phyloP scores from a whole-genome alignment of 1,140 invertebrate genomes.

The Hylaeus volcanicus region DNA sequence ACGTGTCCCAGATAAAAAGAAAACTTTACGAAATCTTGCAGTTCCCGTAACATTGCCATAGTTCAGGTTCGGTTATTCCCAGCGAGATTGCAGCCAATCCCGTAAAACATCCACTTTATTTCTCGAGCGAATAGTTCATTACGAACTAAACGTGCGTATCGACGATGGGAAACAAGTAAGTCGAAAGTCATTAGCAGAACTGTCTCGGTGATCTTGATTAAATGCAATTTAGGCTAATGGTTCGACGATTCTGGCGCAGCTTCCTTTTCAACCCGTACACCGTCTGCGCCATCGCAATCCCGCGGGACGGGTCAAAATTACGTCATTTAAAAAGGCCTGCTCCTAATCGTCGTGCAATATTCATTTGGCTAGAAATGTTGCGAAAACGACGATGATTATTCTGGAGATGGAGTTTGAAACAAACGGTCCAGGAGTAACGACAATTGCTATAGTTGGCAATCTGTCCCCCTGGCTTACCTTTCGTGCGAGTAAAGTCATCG shows the following conservation, averaged over 20 bases:
- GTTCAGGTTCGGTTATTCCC: not conserved
- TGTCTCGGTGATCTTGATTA: conserved; percentile 27
- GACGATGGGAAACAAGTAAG: not conserved
- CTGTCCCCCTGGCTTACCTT: not conserved
- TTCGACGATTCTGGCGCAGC: conserved; percentile 21
- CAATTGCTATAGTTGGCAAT: conserved; percentile 26
- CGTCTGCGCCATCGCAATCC: not conserved
- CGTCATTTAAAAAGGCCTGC: conserved; percentile 9
- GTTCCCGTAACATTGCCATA: not conserved
- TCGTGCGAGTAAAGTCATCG: not conserved
- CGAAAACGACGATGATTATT: conserved; percentile 6
- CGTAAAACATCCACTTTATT: not conserved
- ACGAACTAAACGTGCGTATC: not conserved
- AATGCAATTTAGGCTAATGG: conserved; percentile 47
- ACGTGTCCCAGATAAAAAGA: not conserved
- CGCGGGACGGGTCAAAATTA: conserved; percentile 24
- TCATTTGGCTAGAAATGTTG: conserved; percentile 6
- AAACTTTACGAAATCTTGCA: not conserved
- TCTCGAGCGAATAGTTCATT: not conserved
- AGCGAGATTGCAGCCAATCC: not conserved
- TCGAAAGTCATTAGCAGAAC: conserved; percentile 22
- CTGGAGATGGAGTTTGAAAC: not conserved
- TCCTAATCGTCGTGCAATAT: conserved; percentile 28
- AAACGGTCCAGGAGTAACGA: conserved; percentile 43
- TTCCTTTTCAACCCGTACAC: not conserved